Base-by-base conservation (phyloP, 2,113 vertebrate species). In the Engystomops pustulosus region DNA sequence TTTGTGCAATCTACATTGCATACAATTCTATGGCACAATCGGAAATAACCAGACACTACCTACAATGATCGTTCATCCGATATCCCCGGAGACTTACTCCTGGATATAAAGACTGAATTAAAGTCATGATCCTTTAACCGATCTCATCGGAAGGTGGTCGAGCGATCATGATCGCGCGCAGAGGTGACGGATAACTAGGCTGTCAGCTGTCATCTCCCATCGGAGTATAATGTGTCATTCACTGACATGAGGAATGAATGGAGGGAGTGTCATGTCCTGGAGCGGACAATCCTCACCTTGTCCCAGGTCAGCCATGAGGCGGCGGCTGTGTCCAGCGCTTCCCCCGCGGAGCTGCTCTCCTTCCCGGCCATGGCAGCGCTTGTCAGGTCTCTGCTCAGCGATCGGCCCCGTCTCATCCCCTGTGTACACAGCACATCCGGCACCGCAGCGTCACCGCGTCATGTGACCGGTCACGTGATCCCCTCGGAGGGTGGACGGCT, bases 291-390 rank as follows among this genome's bases (percentile, higher is more conserved):
- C 20, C 90, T 92, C 82, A 97, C 97, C 96, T 95, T 89, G 85
- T 98, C 97, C 88, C 93, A 95, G 32, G 84, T 90, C 51, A 98
- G 86, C 97, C 97, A 99, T 86, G 87, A 91, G 0, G 84, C 85
- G 2, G 95, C 88, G n/a, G 91, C 94, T 7, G 83, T 81, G 49
- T 94, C 89, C 81, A 96, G 86, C 34, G 68, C 45, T 0, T 38
- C 25, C 80, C 91, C 90, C 0, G 89, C 91, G 5, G 89, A 89
- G 17, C 58, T 51, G 0, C 85, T 83, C 68, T 69, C n/a, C 15
- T 58, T 79, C 11, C 51, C 88, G 0, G 87, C 88, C 93, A 92
- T 93, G 30, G 47, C 83, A 11, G 32, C 27, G 3, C 4, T 71
- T 11, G 45, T 49, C 79, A 58, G 15, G 45, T 10, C 0, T 62